Evolutionary conservation across 2,888 invertebrate genomes (phyloP).

Genomic region (Allacma fusca): DNA sequence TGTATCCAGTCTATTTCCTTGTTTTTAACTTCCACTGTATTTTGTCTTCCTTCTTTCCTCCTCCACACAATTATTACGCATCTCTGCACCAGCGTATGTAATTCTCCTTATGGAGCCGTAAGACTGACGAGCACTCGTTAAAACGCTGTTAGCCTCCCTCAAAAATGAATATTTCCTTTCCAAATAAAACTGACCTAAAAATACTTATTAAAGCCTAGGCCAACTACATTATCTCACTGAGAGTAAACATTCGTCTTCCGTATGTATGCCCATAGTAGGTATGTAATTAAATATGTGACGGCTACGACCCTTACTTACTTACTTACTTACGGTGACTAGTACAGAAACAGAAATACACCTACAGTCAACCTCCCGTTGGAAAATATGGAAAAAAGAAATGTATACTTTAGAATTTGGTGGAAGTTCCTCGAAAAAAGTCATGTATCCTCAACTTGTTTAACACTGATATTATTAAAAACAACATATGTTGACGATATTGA

Average conservation of each 20-base stretch:
- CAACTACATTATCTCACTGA: conserved; percentile 18
- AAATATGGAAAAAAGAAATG: conserved; percentile 11
- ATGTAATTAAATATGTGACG: too few relatives aligned
- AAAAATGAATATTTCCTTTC: conserved; percentile 36
- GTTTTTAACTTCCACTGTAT: conserved; percentile 29
- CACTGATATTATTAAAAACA: conserved; percentile 16
- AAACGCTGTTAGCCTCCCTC: not conserved
- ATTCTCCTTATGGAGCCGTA: not conserved
- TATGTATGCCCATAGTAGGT: not conserved
- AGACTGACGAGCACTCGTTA: conserved; percentile 7
- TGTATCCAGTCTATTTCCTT: conserved; percentile 51
- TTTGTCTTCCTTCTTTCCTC: conserved; percentile 16
- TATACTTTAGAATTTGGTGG: not conserved
- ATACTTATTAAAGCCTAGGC: conserved; percentile 14
- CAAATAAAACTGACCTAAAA: conserved; percentile 41
- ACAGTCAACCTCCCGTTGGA: not conserved
- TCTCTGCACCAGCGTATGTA: too few relatives aligned
- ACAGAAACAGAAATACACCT: not conserved
- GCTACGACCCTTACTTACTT: too few relatives aligned
- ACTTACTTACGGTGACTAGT: too few relatives aligned
- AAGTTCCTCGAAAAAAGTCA: not conserved
- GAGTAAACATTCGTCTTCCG: conserved; percentile 3
- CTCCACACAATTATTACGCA: conserved; percentile 1
- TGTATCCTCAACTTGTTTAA: conserved; percentile 12
- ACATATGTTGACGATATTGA: conserved; percentile 3